Conservation (phyloP, 1,140 invertebrate genomes). For the Thereuonema tuberculata region DNA sequence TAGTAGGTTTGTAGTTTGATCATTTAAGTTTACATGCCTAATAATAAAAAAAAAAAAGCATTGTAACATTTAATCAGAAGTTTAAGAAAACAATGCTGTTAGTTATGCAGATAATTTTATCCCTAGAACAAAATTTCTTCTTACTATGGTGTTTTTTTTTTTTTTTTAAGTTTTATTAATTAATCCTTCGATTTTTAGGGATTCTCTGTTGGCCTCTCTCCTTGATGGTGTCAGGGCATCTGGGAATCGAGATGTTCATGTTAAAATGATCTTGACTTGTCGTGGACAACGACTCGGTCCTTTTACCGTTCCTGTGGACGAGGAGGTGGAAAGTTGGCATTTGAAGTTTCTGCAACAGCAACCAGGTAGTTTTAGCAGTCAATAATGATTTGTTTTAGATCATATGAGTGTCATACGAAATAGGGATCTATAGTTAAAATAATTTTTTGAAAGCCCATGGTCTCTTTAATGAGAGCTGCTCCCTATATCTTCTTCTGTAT, state of each 20-base stretch:
- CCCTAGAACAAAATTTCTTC: too few relatives aligned
- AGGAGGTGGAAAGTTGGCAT: conserved; percentile 82
- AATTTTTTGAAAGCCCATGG: neutral
- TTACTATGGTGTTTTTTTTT: too few relatives aligned
- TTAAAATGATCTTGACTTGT: conserved; percentile 68
- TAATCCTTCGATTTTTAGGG: conserved; percentile 42
- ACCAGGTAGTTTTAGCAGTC: conserved; percentile 32
- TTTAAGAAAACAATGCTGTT: too few relatives aligned
- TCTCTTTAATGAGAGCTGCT: neutral
- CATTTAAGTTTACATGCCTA: too few relatives aligned
- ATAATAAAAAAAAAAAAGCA: too few relatives aligned
- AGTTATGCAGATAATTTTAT: too few relatives aligned
- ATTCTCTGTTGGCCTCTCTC: conserved; percentile 85
- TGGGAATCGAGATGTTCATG: conserved; percentile 94
- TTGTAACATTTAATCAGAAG: too few relatives aligned
- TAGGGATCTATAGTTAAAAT: too few relatives aligned
- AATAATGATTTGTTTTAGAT: neutral
- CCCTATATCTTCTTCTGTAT: too few relatives aligned
- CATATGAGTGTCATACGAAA: neutral
- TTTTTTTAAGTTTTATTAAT: too few relatives aligned
- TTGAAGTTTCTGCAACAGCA: conserved; percentile 65
- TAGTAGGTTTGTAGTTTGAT: too few relatives aligned
- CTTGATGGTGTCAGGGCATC: conserved; percentile 90
- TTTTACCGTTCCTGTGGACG: conserved; percentile 71
- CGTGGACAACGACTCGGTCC: conserved; percentile 78